A percentile compares a stretch with the other conserved stretches of the same genome.
These are phyloP conservation scores for Chesias legatella DNA, from an alignment of 2,888 invertebrate species.

Conservation along the genomic window DNA sequence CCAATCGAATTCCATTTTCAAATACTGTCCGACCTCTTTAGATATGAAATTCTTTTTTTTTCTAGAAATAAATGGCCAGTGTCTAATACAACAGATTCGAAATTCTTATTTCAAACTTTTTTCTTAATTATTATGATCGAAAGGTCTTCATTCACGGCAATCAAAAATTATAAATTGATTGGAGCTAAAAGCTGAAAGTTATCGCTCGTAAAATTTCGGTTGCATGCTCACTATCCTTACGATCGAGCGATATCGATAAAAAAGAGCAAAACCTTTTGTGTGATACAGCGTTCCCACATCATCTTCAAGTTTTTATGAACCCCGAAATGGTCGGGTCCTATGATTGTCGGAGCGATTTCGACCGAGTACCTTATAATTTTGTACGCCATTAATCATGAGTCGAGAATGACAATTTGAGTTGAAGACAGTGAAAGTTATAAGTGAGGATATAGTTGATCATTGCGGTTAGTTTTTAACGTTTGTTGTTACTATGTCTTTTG, in stretches of 20 bases:
- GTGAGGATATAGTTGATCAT: slow-evolving; percentile 22
- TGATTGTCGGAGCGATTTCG: slow-evolving; percentile 59
- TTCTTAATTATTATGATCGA: too few relatives aligned
- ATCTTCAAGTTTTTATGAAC: slow-evolving; percentile 45
- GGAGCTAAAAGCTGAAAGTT: slow-evolving; percentile 41
- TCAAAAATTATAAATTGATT: slow-evolving; percentile 26
- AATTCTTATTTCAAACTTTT: slow-evolving; percentile 22
- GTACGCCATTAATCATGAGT: slow-evolving; percentile 65
- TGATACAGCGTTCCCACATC: slow-evolving; percentile 68
- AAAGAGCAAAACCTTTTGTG: slow-evolving; percentile 41
- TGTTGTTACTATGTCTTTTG: too few relatives aligned
- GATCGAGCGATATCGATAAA: slow-evolving; percentile 35
- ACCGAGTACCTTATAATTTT: slow-evolving; percentile 69
- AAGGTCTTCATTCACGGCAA: slow-evolving; percentile 8
- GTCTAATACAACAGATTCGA: too few relatives aligned
- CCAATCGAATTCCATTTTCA: slow-evolving; percentile 28
- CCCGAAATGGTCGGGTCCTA: slow-evolving; percentile 46
- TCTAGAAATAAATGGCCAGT: too few relatives aligned
- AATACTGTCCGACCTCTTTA: slow-evolving; percentile 11
- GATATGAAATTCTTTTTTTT: too few relatives aligned
- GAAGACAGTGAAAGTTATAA: slow-evolving; percentile 46
- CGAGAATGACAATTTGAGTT: slow-evolving; percentile 58
- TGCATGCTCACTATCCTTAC: slow-evolving; percentile 46
- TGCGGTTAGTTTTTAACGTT: not conserved
- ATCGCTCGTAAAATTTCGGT: slow-evolving; percentile 47